Evolutionary conservation across 2,797 vertebrate species (phyloP), one percentile per base, ranked within the genome.

Genomic region (Propithecus deckenii): DNA sequence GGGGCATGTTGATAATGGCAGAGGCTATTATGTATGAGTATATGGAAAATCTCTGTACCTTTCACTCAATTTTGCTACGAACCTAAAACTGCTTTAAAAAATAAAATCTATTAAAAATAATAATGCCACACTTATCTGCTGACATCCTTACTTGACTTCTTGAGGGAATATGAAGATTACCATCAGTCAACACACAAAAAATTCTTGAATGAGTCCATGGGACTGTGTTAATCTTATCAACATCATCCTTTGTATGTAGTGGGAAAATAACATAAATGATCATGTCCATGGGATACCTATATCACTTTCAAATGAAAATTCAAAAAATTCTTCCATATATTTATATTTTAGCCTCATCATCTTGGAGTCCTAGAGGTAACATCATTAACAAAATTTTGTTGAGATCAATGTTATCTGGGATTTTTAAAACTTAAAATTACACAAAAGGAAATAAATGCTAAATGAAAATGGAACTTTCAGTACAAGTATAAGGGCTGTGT

Each of bases 391-490:
- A 86, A 90, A 94, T 46, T 55, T 61, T 63, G 20, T 81, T 86
- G 41, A 81, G 46, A 91, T 91, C 55, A 86, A 81, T 78, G 8
- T 63, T 83, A 88, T 69, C 41, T 69, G 48, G 46, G 28, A 67
- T 55, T 91, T 80, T 86, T 30, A 30, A 81, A 94, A 76, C 43
- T 72, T 91, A 96, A 96, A 90, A 91, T 94, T 94, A 85, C 48
- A 85, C 52, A 61, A 8, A 55, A 76, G 11, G 61, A 93, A 78
- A 94, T 72, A 81, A 91, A 86, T 78, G 1, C 32, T 93, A 79
- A 92, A 91, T 86, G n/a, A 96, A 92, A 94, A 92, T 83, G 38
- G 32, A 97, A 86, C 0, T 32, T 96, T 94, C 28, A 81, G 30
- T 78, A 85, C 15, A 83, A 63, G 30, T 61, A 25, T 57, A 59